These are phyloP conservation scores for Mustela nigripes DNA, from an alignment of 2,113 vertebrate species.

Conservation along the genomic window DNA sequence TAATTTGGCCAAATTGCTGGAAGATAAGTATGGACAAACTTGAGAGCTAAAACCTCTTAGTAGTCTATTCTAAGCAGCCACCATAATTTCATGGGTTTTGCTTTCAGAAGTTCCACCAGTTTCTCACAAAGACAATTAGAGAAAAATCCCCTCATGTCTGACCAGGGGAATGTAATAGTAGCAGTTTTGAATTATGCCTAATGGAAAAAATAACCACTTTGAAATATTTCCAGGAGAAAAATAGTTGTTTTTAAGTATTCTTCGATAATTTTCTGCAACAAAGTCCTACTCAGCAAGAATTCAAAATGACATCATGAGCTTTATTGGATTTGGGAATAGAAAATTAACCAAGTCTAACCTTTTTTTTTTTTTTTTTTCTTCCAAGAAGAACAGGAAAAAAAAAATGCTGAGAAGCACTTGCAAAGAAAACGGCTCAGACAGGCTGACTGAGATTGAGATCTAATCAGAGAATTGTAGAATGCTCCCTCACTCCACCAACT, in stretches of 20 bases:
- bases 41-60: background rate
- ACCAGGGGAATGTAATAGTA: background rate
- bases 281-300: background rate
- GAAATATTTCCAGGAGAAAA: background rate
- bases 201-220: background rate
- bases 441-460: background rate
- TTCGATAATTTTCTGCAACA: background rate
- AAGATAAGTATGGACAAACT: background rate
- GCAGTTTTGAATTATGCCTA: background rate
- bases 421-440: background rate
- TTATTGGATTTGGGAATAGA: background rate
- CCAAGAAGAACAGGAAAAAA: no score
- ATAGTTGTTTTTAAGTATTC: background rate
- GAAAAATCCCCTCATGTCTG: background rate
- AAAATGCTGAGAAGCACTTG: background rate
- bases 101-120: background rate
- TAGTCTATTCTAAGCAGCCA: background rate
- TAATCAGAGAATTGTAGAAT: background rate
- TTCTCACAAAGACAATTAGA: background rate
- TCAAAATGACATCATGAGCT: background rate
- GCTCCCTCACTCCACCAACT: background rate
- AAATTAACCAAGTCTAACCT: background rate
- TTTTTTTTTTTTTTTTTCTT: background rate
- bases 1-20: background rate
- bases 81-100: background rate